Evolutionary conservation across 2,888 invertebrate genomes (phyloP).

Genomic region (Eupithecia abbreviata): DNA sequence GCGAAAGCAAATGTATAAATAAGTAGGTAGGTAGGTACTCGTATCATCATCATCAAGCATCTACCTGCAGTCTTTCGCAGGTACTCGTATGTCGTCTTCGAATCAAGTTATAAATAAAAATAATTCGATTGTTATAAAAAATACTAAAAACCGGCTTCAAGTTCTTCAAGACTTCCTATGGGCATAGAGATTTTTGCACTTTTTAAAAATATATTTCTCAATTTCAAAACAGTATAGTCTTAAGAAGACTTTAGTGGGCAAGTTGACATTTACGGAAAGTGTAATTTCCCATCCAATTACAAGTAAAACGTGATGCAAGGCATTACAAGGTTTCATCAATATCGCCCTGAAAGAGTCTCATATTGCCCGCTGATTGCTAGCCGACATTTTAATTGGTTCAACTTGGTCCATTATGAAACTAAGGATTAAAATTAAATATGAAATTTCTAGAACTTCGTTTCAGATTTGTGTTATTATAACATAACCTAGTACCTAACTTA

Average conservation of each 20-base stretch:
- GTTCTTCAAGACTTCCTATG: no score
- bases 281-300: conserved; percentile 20
- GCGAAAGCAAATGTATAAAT: not conserved
- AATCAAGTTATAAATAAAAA: no score
- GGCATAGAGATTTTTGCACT: no score
- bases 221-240: not conserved
- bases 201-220: no score
- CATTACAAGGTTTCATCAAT: conserved; percentile 26
- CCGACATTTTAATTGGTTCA: conserved; percentile 9
- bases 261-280: conserved; percentile 3
- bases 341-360: conserved; percentile 18
- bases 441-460: not conserved
- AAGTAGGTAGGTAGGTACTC: no score
- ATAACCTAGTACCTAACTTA: no score
- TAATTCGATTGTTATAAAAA: no score
- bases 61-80: no score
- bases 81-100: no score
- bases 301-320: not conserved
- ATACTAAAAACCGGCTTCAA: no score
- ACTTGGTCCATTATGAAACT: not conserved
- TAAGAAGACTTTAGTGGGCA: not conserved
- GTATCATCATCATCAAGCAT: no score
- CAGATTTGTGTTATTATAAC: no score
- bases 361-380: conserved; percentile 24
- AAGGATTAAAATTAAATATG: not conserved